These are phyloP conservation scores for Steinernema hermaphroditum DNA, from an alignment of 2,888 invertebrate species.

Conservation along the genomic window DNA sequence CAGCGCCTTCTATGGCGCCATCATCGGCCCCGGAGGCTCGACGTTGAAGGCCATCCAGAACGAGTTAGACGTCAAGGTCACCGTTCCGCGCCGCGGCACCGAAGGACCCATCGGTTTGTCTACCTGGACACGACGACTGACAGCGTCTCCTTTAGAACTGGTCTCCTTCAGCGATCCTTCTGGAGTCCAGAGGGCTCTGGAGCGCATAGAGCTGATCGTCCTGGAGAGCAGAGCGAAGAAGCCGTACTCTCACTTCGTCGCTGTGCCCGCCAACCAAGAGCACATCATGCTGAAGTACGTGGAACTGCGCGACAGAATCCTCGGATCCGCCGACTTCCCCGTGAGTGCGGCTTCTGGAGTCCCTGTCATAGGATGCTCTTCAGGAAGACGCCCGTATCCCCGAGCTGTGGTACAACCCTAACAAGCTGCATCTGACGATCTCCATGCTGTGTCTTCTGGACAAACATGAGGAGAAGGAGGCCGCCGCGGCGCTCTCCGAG, in stretches of 20 bases:
- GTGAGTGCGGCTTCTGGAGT: background rate
- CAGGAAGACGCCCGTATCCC: background rate
- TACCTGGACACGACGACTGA: too few relatives aligned
- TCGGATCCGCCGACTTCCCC: background rate
- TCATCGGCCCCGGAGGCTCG: conserved; percentile 1
- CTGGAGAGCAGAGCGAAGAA: conserved; percentile 9
- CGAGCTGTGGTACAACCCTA: background rate
- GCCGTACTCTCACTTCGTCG: conserved; percentile 7
- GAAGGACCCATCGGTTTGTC: conserved; percentile 7
- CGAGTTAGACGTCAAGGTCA: background rate
- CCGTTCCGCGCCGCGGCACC: background rate
- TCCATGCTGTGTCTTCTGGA: conserved; percentile 5
- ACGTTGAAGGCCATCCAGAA: conserved; percentile 10
- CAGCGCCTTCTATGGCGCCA: background rate
- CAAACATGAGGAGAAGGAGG: background rate
- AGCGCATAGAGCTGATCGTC: background rate
- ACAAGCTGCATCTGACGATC: conserved; percentile 19
- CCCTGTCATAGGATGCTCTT: too few relatives aligned
- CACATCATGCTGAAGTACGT: conserved; percentile 8
- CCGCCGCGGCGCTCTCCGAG: background rate
- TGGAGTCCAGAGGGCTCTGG: background rate
- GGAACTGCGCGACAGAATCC: background rate
- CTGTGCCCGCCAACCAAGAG: background rate
- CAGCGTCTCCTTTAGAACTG: background rate
- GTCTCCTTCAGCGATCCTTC: background rate